Evolutionary conservation across 2,797 vertebrate genomes (phyloP), one percentile per base, ranked within the genome.

Genomic region (Leptatherina wallacei): DNA sequence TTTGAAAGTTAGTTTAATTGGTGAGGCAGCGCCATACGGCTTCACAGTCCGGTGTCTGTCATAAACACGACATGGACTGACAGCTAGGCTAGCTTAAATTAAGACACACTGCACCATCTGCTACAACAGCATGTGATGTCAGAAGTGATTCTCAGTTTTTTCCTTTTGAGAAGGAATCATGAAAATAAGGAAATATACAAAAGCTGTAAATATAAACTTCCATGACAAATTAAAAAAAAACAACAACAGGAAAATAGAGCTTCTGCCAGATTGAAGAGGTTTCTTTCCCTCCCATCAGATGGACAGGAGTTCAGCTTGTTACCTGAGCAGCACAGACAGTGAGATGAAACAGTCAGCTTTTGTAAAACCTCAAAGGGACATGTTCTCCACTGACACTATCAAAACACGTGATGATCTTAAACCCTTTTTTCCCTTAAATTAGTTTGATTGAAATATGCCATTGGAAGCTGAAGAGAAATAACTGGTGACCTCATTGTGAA

Each of bases 41-140:
- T 73, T 82, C 79, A 51, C 82, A 76, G 84, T 84, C 82, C 84
- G 84, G 59, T 85, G 82, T 85, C 86, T 87, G 74, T 89, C 88
- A 89, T 67, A 52, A 71, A 72, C 76, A 66, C 67, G 16, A 70
- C 70, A 13, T 40, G 59, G 61, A 84, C 71, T 74, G 84, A 79
- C 87, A 80, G 78, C 67, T 40, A 12, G 66, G 61, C 40, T 58
- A 49, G 55, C 35, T 57, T 83, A 62, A 60, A 81, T 68, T 63
- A 84, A 74, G 58, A 77, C 64, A 60, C 24, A 3, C 24, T 0
- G 59, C 56, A 59, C 75, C 78, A 85, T 87, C 78, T 83, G 79
- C 67, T 82, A 63, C 49, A 33, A 24, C 77, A 73, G 75, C 47
- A 71, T 61, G 62, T 30, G 18, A 35, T 58, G 61, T 60, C 72